Conservation (phyloP, 2,113 vertebrate species). For the Euleptes europaea region DNA sequence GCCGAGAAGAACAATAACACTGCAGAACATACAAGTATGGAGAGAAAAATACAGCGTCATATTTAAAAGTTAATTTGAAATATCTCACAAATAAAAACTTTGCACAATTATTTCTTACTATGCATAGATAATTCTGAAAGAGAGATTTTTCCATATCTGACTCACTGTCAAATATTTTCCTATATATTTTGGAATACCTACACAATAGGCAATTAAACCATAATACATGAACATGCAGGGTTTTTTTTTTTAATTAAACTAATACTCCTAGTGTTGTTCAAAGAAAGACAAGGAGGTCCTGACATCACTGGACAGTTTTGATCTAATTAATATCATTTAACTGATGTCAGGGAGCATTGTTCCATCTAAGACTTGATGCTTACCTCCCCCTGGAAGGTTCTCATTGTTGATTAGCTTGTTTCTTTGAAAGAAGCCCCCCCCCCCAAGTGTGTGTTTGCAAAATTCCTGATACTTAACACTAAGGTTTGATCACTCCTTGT, state of each 20-base stretch:
- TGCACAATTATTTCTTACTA: slow-evolving; percentile 8
- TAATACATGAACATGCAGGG: slow-evolving; percentile 9
- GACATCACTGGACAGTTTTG: slow-evolving; percentile 37
- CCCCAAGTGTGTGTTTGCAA: background rate
- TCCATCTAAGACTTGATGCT: slow-evolving; percentile 57
- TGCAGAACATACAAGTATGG: slow-evolving; percentile 44
- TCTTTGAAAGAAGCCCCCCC: slow-evolving; percentile 69
- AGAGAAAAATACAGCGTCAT: slow-evolving; percentile 31
- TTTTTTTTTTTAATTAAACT: slow-evolving; percentile 31
- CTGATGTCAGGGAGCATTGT: slow-evolving; percentile 51
- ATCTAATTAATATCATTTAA: slow-evolving; percentile 47
- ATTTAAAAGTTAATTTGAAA: slow-evolving; percentile 44
- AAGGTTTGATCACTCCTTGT: slow-evolving; percentile 49
- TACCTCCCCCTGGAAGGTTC: slow-evolving; percentile 73
- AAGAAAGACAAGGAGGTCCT: slow-evolving; percentile 54
- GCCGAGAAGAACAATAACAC: slow-evolving; percentile 74
- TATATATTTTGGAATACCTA: slow-evolving; percentile 32
- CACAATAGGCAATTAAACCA: background rate
- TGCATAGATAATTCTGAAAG: background rate
- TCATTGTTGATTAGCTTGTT: slow-evolving; percentile 60
- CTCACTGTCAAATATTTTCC: background rate
- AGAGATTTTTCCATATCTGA: slow-evolving; percentile 28
- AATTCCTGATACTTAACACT: slow-evolving; percentile 9
- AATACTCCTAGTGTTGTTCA: slow-evolving; percentile 47
- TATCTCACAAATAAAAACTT: background rate